Evolutionary conservation across 2,888 invertebrate species (phyloP).

Genomic region (Catocala sponsa): DNA sequence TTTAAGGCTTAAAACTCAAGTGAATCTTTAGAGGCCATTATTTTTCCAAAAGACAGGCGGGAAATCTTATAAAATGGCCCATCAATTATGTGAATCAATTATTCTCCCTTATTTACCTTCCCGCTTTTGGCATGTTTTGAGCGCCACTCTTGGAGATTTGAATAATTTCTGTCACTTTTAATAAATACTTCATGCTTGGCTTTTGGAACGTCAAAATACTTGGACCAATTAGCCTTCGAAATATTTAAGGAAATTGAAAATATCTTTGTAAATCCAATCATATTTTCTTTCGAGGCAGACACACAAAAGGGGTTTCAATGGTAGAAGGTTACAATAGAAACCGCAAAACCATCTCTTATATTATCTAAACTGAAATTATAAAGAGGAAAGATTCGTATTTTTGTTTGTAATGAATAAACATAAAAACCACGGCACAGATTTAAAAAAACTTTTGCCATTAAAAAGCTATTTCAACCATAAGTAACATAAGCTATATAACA

Average conservation of each 20-base stretch:
- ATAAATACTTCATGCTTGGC: constrained; percentile 22
- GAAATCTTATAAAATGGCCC: constrained; percentile 28
- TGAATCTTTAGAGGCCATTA: constrained; percentile 22
- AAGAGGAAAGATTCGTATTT: too few relatives aligned
- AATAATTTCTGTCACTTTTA: constrained; percentile 50
- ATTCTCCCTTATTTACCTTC: constrained; percentile 39
- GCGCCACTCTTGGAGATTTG: constrained; percentile 39
- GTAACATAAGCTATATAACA: too few relatives aligned
- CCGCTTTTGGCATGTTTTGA: constrained; percentile 26
- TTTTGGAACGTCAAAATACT: constrained; percentile 36
- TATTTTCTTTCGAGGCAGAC: too few relatives aligned
- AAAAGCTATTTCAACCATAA: too few relatives aligned
- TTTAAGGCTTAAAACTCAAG: constrained; percentile 9
- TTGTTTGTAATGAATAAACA: too few relatives aligned
- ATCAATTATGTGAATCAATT: constrained; percentile 51
- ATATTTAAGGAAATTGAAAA: neutral
- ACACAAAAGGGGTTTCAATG: too few relatives aligned
- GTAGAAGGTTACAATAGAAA: too few relatives aligned
- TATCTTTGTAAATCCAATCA: neutral
- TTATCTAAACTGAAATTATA: too few relatives aligned
- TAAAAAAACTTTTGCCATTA: too few relatives aligned
- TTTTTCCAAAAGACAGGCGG: constrained; percentile 36
- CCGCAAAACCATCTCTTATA: too few relatives aligned
- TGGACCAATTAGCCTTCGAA: constrained; percentile 13
- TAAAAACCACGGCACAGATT: too few relatives aligned